phyloP scores from a whole-genome alignment of 2,113 vertebrate species.

The Dasypus novemcinctus region DNA sequence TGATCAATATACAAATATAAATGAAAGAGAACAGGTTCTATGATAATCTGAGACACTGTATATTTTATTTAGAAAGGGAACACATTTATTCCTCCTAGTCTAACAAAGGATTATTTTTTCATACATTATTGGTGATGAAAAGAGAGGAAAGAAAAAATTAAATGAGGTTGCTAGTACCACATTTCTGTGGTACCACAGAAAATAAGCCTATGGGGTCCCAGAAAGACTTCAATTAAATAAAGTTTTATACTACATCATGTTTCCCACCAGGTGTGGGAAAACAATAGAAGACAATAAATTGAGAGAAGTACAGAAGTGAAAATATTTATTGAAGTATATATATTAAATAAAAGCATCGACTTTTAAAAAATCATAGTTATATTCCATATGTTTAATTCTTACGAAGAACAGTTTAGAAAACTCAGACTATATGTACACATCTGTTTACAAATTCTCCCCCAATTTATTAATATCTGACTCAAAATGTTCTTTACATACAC shows the following conservation, averaged over 20 bases:
- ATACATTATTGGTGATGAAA: background rate
- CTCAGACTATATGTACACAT: background rate
- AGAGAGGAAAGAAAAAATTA: background rate
- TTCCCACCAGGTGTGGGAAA: background rate
- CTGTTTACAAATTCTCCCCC: background rate
- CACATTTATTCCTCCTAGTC: background rate
- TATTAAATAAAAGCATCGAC: background rate
- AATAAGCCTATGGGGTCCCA: background rate
- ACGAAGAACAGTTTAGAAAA: background rate
- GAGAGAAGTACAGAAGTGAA: background rate
- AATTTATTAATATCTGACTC: background rate
- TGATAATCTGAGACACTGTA: background rate
- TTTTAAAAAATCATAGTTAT: conserved; percentile 7
- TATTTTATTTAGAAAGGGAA: background rate
- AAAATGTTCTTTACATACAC: background rate
- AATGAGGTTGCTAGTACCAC: background rate
- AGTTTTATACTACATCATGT: background rate
- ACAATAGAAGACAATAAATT: background rate
- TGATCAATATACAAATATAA: background rate
- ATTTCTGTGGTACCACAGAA: no score
- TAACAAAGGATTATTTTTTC: background rate
- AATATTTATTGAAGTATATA: background rate
- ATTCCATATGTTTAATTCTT: background rate
- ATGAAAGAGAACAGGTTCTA: background rate
- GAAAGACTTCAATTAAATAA: background rate